These are phyloP conservation scores for Parazoanthus atlanticus DNA, from an alignment of 92 coral and sea anemone species.

Conservation along the genomic window DNA sequence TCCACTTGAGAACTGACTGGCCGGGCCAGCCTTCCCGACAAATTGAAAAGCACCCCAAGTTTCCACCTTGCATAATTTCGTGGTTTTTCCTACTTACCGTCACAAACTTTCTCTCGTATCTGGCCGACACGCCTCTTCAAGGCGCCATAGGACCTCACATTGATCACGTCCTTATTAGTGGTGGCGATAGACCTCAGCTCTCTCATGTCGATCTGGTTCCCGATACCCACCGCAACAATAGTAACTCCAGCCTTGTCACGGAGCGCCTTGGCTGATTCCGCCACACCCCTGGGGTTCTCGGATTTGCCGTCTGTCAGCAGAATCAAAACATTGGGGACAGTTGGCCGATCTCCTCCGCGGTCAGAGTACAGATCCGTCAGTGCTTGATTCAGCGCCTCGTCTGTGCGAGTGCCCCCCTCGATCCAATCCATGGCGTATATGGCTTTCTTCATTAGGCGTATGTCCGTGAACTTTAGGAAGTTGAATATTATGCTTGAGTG, in stretches of 20 bases:
- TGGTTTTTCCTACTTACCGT: constrained; percentile 54
- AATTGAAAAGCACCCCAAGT: no score
- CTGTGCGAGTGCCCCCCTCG: constrained; percentile 27
- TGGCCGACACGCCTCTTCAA: constrained; percentile 52
- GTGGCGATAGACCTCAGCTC: constrained; percentile 75
- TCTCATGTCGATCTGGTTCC: constrained; percentile 67
- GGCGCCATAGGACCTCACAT: constrained; percentile 55
- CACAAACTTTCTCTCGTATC: constrained; percentile 73
- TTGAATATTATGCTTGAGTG: constrained; percentile 32
- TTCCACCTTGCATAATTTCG: no score
- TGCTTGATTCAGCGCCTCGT: neutral
- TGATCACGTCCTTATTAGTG: constrained; percentile 53
- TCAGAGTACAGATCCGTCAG: neutral
- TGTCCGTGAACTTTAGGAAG: constrained; percentile 13
- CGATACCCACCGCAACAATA: constrained; percentile 77
- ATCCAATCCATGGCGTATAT: constrained; percentile 28
- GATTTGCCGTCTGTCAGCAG: constrained; percentile 75
- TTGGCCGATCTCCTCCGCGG: constrained; percentile 2
- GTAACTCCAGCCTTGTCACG: constrained; percentile 59
- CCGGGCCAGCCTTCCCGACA: no score
- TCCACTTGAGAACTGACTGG: no score
- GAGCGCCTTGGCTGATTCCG: constrained; percentile 64
- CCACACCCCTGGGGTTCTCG: constrained; percentile 53
- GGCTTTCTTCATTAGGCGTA: constrained; percentile 27
- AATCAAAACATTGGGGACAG: constrained; percentile 61